Percentiles rank a stretch among this genome's conserved stretches.
phyloP scores from a whole-genome alignment of 2,888 invertebrate genomes.

The Pasiphila rectangulata region DNA sequence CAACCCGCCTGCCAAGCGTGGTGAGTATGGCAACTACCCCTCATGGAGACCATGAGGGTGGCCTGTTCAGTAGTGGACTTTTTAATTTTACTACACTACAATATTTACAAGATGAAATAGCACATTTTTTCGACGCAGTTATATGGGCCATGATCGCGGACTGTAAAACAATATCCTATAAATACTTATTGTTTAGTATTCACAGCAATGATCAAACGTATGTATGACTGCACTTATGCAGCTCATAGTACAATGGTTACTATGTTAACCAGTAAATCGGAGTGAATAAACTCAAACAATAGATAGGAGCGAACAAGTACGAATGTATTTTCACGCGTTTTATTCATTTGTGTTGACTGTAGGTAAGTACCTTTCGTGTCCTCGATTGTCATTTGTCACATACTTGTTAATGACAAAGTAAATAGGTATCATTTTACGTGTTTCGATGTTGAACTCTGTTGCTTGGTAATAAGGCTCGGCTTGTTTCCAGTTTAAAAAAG shows the following conservation, averaged over 20 bases:
- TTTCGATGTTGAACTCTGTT: neutral
- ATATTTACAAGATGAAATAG: too few relatives aligned
- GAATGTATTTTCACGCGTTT: constrained; percentile 9
- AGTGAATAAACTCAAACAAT: constrained; percentile 17
- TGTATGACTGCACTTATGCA: too few relatives aligned
- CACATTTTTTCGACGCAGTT: too few relatives aligned
- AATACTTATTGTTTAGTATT: too few relatives aligned
- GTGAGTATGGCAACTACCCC: too few relatives aligned
- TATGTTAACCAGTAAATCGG: constrained; percentile 3
- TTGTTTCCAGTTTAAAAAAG: neutral
- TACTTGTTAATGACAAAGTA: constrained; percentile 6
- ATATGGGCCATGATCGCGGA: too few relatives aligned
- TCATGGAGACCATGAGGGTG: too few relatives aligned
- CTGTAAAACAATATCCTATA: too few relatives aligned
- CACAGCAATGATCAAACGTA: too few relatives aligned
- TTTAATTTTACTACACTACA: too few relatives aligned
- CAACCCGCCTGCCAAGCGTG: too few relatives aligned
- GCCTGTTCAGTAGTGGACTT: too few relatives aligned
- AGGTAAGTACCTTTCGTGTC: constrained; percentile 4
- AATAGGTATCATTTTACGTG: neutral
- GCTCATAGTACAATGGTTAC: constrained; percentile 3
- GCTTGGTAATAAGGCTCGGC: neutral
- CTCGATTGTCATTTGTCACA: constrained; percentile 2
- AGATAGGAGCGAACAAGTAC: neutral
- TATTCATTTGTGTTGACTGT: constrained; percentile 10